Base-by-base conservation (phyloP, 2,797 vertebrate genomes). In the Merluccius polli region DNA sequence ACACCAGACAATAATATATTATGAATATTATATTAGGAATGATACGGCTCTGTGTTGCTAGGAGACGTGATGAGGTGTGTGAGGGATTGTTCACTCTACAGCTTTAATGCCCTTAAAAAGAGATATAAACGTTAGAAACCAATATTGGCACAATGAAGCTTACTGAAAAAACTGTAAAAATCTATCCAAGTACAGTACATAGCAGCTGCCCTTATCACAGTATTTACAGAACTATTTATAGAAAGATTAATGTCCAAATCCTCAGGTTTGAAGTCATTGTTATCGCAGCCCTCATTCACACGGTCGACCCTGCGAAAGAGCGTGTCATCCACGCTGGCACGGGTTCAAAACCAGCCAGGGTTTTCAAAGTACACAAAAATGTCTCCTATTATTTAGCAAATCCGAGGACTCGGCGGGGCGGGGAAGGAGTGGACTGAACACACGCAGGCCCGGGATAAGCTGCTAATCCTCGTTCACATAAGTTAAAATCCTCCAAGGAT, bases 71-170 rank as follows among this genome's bases (percentile, higher is more conserved):
- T 67, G n/a, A 27, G 27, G 38, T 38, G 70, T 77, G 69, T 72
- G 31, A 69, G 18, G 31, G 70, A 24, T 16, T 36, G 63, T 72
- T 32, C 30, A 11, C 48, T 41, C 33, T 48, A 52, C 38, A 71
- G 41, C 30, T 63, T 5, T 72, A 78, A 73, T 78, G 65, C 48
- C 71, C 72, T 76, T 75, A 38, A 12, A 71, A 15, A 27, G 13
- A 59, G 29, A 24, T 10, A 31, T 44, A 18, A 41, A 67, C n/a
- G n/a, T 30, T 30, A 27, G 5, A 3, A 52, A 52, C 44, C 16
- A 21, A 52, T 52, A 52, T 6, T 68, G 35, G 9, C 67, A 74
- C 33, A 52, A 78, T 30, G 4, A 68, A 68, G 11, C 44, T 4
- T 3, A 6, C 4, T 59, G 52, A 24, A 59, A 38, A 38, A 36